Evolutionary conservation across 2,113 vertebrate genomes (phyloP), one percentile per base, ranked within the genome.

Genomic region (Serilophus lunatus): DNA sequence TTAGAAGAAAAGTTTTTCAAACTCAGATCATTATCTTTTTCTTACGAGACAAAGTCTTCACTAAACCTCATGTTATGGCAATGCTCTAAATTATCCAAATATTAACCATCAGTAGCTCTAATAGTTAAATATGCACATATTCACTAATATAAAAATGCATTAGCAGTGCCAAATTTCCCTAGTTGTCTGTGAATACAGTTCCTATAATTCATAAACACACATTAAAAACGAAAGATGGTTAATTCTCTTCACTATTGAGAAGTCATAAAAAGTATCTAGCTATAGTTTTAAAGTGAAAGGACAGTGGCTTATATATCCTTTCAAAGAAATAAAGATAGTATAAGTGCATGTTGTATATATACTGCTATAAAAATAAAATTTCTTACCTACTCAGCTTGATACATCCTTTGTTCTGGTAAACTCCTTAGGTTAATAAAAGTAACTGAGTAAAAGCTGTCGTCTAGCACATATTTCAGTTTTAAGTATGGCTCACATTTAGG

Each of bases 301-400:
- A 76, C 42, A 92, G 26, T 81, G 69, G 12, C 20, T 91, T 70
- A 79, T 24, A 68, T 25, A 66, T 22, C 13, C 25, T 88, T 87
- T 63, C 65, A 94, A 93, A 87, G 25, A 90, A 91, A 90, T 19
- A 94, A 70, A 81, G 45, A 44, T 7, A 82, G 64, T 94, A 13
- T 85, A 82, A 81, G 20, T 60, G 23, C 36, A 68, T 1, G 7
- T 31, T 71, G 3, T 26, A 75, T 75, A 33, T 31, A 57, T 53
- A 82, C 15, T 87, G 47, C 33, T 56, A 60, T 35, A 95, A 95
- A 91, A 94, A 69, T 68, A 50, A 97, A 95, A 86, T 59, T 38
- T 88, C 92, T 97, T 97, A 98, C 98, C 98, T 95, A 93, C 87
- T 95, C 88, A 95, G 81, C 88, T 96, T 92, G 94, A 89, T 59